Percentiles rank a stretch among this genome's conserved stretches.
phyloP scores from a whole-genome alignment of 2,113 vertebrate genomes.

The Sinocyclocheilus rhinocerous region DNA sequence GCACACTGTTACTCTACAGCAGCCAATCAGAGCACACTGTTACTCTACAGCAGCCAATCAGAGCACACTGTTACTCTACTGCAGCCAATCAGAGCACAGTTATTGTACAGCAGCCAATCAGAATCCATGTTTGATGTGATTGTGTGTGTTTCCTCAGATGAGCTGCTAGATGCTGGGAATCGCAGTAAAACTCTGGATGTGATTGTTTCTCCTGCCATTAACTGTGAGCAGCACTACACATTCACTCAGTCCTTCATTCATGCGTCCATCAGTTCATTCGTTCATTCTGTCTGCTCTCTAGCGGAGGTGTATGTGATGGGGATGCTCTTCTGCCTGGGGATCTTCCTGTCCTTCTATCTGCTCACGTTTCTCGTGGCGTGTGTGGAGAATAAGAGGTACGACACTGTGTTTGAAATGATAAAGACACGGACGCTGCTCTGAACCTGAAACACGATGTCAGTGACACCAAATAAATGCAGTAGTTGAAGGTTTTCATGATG shows the following conservation, averaged over 20 bases:
- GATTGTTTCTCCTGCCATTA: slow-evolving; percentile 85
- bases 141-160: slow-evolving; percentile 71
- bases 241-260: not conserved
- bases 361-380: slow-evolving; percentile 87
- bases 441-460: not conserved
- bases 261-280: not conserved
- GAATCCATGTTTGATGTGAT: not conserved
- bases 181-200: slow-evolving; percentile 89
- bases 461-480: too few species aligned
- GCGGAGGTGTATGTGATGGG: slow-evolving; percentile 87
- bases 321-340: slow-evolving; percentile 89
- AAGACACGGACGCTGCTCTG: not conserved
- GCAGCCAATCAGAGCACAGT: too few species aligned
- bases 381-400: slow-evolving; percentile 87
- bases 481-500: not conserved
- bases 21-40: too few species aligned
- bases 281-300: slow-evolving; percentile 54
- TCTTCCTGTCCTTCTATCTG: slow-evolving; percentile 94
- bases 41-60: too few species aligned
- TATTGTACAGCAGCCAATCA: not conserved
- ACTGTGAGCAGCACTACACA: slow-evolving; percentile 75
- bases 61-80: too few species aligned
- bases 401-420: too few species aligned
- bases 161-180: slow-evolving; percentile 86
- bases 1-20: too few species aligned